Conservation (phyloP, 2,888 invertebrate species). For the Boloria euphrosyne region DNA sequence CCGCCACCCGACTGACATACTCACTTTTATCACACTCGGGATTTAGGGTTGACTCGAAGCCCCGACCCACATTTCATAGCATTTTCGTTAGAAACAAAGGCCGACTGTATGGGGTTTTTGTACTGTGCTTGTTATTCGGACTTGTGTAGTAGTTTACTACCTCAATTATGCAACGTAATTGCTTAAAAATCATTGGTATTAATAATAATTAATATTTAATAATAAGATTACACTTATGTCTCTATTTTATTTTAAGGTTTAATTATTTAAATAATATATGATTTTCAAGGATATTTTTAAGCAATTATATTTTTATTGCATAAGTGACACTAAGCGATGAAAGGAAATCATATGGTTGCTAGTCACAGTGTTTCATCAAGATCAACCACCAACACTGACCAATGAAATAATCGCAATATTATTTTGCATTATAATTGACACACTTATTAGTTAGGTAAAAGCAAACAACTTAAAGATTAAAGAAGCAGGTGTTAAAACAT, state of each 20-base stretch:
- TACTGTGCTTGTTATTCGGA: not conserved
- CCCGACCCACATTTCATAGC: not conserved
- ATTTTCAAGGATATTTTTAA: slow-evolving; percentile 4
- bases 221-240: too few relatives aligned
- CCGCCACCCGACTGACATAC: too few relatives aligned
- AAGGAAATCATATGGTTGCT: slow-evolving; percentile 30
- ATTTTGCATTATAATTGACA: not conserved
- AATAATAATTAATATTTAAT: too few relatives aligned
- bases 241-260: too few relatives aligned
- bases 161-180: not conserved
- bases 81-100: not conserved
- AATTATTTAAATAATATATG: too few relatives aligned
- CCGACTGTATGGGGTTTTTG: too few relatives aligned
- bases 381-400: slow-evolving; percentile 10
- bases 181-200: not conserved
- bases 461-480: not conserved
- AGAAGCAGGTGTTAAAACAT: not conserved
- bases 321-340: slow-evolving; percentile 34
- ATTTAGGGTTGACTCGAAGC: too few relatives aligned
- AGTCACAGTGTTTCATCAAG: slow-evolving; percentile 21
- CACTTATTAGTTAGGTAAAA: too few relatives aligned
- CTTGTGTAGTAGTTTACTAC: not conserved
- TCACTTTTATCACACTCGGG: too few relatives aligned
- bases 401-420: not conserved
- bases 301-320: slow-evolving; percentile 14